A percentile compares a stretch with the other conserved stretches of the same genome.
These are phyloP conservation scores for Pogonomyrmex barbatus DNA, from an alignment of 1,140 invertebrate species.

Conservation along the genomic window DNA sequence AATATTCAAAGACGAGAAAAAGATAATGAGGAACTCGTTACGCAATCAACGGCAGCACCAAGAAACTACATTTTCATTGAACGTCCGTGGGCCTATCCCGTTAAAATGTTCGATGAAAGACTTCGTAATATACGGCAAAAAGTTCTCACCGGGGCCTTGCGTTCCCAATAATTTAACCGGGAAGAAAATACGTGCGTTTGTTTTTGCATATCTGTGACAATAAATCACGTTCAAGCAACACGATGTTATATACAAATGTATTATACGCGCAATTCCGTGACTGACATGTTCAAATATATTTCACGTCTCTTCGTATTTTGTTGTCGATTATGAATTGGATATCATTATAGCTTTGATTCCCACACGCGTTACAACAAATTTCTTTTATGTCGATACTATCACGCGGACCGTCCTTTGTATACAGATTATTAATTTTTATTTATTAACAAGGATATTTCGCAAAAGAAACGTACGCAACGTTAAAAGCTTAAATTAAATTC, in stretches of 20 bases:
- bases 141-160: background rate
- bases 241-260: background rate
- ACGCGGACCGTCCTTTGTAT: background rate
- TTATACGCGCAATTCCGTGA: background rate
- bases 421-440: slow-evolving; percentile 18
- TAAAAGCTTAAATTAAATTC: background rate
- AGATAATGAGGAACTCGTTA: slow-evolving; percentile 38
- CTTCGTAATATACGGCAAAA: slow-evolving; percentile 1
- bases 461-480: background rate
- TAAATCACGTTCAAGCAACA: slow-evolving; percentile 11
- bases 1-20: slow-evolving; percentile 6
- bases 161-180: slow-evolving; percentile 12
- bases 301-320: background rate
- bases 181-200: slow-evolving; percentile 28
- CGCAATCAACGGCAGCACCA: background rate
- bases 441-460: background rate
- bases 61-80: slow-evolving; percentile 38
- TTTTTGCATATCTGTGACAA: slow-evolving; percentile 36
- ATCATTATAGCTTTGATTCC: background rate
- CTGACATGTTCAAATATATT: background rate
- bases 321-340: slow-evolving; percentile 31
- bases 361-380: background rate
- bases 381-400: background rate
- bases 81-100: background rate
- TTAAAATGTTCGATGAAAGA: slow-evolving; percentile 42